These are phyloP conservation scores for Tetranychus urticae DNA, from an alignment of 1,140 invertebrate species.

Conservation along the genomic window DNA sequence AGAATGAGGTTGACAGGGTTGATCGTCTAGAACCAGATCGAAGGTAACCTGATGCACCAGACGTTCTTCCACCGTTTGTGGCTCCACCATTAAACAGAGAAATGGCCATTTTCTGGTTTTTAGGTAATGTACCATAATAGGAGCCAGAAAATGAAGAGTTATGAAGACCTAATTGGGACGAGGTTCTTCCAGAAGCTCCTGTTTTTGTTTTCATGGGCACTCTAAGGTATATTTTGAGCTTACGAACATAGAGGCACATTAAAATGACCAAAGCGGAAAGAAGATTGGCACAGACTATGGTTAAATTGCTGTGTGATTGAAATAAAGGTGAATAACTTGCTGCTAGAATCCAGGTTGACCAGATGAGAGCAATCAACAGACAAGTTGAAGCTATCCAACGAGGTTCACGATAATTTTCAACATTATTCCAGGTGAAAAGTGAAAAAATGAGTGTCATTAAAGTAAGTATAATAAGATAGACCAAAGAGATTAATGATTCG, in stretches of 20 bases:
- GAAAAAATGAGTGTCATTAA: slow-evolving; percentile 21
- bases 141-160: not conserved
- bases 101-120: not conserved
- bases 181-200: not conserved
- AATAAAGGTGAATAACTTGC: not conserved
- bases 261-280: not conserved
- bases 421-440: slow-evolving; percentile 21
- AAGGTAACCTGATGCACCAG: not conserved
- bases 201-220: not conserved
- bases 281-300: not conserved
- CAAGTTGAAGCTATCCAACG: slow-evolving; percentile 24
- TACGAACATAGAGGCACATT: not conserved
- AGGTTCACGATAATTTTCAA: slow-evolving; percentile 20
- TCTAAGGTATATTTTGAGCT: not conserved
- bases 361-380: slow-evolving; percentile 19
- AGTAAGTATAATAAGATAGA: slow-evolving; percentile 27
- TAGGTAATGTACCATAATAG: not conserved
- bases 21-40: not conserved
- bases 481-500: slow-evolving; percentile 23
- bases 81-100: not conserved
- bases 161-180: not conserved
- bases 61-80: too few relatives aligned
- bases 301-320: not conserved
- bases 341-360: slow-evolving; percentile 21
- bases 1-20: not conserved